A percentile compares a stretch with the other conserved stretches of the same genome.
Conservation (phyloP, 2,797 vertebrate species). For the Fistularia commersonii region DNA sequence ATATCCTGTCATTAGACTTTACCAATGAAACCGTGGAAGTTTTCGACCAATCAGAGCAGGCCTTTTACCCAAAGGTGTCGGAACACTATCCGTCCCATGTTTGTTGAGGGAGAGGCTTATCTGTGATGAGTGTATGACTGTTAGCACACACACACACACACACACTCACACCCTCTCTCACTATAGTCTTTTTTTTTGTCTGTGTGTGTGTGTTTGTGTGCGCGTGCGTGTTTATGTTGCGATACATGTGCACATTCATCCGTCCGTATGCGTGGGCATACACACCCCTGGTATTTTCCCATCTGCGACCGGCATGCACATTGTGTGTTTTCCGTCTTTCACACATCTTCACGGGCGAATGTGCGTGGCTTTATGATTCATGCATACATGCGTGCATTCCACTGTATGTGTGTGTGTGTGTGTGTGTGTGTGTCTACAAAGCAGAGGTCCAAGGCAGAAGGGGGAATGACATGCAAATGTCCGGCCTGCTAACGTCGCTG, state of each 20-base stretch:
- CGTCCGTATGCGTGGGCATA: neutral
- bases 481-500: constrained; percentile 71
- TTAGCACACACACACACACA: too few species aligned
- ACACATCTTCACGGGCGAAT: neutral
- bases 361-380: neutral
- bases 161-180: constrained; percentile 26
- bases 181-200: constrained; percentile 22
- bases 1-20: too few species aligned
- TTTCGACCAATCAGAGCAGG: too few species aligned
- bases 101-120: neutral
- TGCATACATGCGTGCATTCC: constrained; percentile 3
- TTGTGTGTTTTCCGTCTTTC: neutral
- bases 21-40: too few species aligned
- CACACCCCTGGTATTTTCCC: neutral
- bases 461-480: constrained; percentile 63
- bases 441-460: constrained; percentile 54
- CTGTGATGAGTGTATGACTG: neutral
- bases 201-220: constrained; percentile 22
- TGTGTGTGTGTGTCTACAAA: constrained; percentile 22
- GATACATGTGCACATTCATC: neutral
- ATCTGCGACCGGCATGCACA: too few species aligned
- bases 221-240: neutral
- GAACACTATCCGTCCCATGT: too few species aligned
- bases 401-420: constrained; percentile 12
- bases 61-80: too few species aligned